Evolutionary conservation across 2,113 vertebrate species (phyloP).

Genomic region (Scomber japonicus): DNA sequence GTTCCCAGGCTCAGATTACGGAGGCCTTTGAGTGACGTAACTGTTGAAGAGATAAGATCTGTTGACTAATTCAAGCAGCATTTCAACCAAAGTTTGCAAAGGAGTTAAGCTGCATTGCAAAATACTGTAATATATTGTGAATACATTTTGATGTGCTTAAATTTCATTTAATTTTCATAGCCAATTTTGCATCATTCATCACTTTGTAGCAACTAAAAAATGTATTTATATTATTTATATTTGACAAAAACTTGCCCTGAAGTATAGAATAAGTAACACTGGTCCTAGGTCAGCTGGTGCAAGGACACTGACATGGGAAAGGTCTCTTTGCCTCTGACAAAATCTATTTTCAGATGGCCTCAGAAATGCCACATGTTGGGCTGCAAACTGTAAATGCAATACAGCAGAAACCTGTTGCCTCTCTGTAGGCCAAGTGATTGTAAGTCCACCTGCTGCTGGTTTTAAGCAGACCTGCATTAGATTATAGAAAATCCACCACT

Average conservation of each 20-base stretch:
- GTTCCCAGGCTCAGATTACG: slow-evolving; percentile 37
- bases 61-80: background rate
- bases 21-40: slow-evolving; percentile 10
- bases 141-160: background rate
- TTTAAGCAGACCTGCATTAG: background rate
- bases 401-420: slow-evolving; percentile 5
- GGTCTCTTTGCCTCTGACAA: slow-evolving; percentile 23
- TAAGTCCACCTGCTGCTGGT: background rate
- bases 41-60: slow-evolving; percentile 6
- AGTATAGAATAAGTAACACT: background rate
- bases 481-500: background rate
- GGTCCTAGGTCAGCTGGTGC: slow-evolving; percentile 10
- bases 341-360: slow-evolving; percentile 51
- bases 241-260: background rate
- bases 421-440: background rate
- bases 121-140: background rate
- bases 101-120: background rate
- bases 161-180: background rate
- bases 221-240: background rate
- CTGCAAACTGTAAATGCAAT: background rate
- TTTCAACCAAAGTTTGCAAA: background rate
- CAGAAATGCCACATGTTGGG: slow-evolving; percentile 19
- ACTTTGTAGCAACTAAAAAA: background rate
- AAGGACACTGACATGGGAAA: slow-evolving; percentile 19
- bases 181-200: background rate